Conservation (phyloP, 2,797 vertebrate species). For the Neopelma chrysocephalum region DNA sequence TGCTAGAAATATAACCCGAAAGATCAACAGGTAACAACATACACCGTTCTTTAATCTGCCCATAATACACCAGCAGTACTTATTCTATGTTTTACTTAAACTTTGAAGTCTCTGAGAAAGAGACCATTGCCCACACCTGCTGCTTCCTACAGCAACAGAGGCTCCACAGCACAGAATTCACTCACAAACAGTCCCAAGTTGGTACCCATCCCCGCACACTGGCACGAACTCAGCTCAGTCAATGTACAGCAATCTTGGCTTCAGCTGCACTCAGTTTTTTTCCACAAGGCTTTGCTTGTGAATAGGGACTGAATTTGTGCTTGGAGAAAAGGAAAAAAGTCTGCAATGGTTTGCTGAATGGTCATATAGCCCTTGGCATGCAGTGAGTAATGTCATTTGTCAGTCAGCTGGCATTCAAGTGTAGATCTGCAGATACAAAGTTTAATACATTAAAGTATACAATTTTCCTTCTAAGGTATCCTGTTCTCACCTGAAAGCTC, state of each 20-base stretch:
- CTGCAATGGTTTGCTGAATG: not conserved
- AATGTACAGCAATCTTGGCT: not conserved
- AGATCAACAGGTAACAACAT: not conserved
- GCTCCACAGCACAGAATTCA: not conserved
- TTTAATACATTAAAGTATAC: not conserved
- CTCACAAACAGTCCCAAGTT: not conserved
- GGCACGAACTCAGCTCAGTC: not conserved
- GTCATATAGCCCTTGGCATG: not conserved
- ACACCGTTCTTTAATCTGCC: not conserved
- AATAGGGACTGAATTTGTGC: not conserved
- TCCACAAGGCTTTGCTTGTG: not conserved
- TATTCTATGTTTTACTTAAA: not conserved
- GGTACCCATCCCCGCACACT: not conserved
- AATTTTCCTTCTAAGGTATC: not conserved
- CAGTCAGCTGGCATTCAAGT: not conserved
- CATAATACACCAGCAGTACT: not conserved
- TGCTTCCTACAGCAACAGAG: not conserved
- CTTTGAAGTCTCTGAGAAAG: not conserved
- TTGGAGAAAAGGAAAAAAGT: not conserved
- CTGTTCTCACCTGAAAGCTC: not conserved
- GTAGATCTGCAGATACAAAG: not conserved
- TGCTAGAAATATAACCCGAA: not conserved
- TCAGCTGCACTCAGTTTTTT: not conserved
- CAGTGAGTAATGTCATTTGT: not conserved
- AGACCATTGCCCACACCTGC: not conserved